Conservation (phyloP, 2,113 vertebrate genomes). For the Cheilinus undulatus region DNA sequence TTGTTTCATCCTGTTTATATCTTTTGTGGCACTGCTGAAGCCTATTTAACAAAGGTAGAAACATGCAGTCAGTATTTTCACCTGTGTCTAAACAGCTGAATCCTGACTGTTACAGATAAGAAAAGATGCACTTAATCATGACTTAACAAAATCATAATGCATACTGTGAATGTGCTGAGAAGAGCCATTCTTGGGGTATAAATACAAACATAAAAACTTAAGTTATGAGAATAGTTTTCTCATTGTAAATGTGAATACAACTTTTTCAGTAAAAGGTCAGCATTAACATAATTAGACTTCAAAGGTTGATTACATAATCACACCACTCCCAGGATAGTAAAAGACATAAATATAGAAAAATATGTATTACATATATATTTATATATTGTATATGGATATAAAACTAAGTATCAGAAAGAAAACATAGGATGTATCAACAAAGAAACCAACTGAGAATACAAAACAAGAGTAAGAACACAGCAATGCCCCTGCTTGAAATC, state of each 20-base stretch:
- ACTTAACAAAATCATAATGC: too few species aligned
- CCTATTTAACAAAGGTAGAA: background rate
- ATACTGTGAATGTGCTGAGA: constrained; percentile 42
- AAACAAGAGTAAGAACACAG: constrained; percentile 80
- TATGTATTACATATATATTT: constrained; percentile 71
- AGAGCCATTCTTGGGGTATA: constrained; percentile 46
- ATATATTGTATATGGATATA: constrained; percentile 74
- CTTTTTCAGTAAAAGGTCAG: constrained; percentile 40
- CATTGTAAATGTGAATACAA: constrained; percentile 64
- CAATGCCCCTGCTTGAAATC: constrained; percentile 77
- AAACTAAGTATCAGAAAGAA: constrained; percentile 72
- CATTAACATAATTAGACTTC: constrained; percentile 60
- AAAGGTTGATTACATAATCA: constrained; percentile 73
- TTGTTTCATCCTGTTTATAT: background rate
- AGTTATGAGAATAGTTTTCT: constrained; percentile 58
- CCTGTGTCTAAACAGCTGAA: background rate
- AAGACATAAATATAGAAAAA: constrained; percentile 80
- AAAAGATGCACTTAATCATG: constrained; percentile 34
- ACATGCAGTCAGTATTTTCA: constrained; percentile 7
- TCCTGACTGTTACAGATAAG: constrained; percentile 3
- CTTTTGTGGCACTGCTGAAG: background rate
- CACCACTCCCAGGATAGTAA: constrained; percentile 77
- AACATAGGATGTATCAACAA: constrained; percentile 62
- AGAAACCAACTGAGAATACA: constrained; percentile 73
- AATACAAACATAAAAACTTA: constrained; percentile 48